Conservation (phyloP, 2,888 invertebrate species). For the Cephus rjabovi region DNA sequence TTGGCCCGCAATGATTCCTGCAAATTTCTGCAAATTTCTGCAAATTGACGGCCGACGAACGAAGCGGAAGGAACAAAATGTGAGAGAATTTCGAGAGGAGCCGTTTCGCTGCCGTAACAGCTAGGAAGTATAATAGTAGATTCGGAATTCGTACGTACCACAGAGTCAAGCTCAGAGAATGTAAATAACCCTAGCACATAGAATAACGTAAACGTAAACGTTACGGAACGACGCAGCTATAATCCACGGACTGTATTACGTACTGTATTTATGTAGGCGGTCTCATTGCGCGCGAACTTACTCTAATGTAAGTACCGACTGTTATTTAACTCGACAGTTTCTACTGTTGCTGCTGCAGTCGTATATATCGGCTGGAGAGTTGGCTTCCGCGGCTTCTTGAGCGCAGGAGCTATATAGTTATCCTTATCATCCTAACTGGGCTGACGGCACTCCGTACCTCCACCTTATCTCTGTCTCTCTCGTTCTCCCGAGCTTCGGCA, state of each 20-base stretch:
- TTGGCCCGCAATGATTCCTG: too few relatives aligned
- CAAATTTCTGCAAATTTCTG: too few relatives aligned
- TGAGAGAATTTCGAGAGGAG: too few relatives aligned
- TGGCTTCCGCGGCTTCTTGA: slow-evolving; percentile 22
- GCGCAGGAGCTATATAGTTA: slow-evolving; percentile 13
- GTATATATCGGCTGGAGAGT: slow-evolving; percentile 24
- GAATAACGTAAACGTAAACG: not conserved
- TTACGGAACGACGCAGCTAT: not conserved
- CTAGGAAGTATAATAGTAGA: not conserved
- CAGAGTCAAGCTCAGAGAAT: not conserved
- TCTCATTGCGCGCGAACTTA: slow-evolving; percentile 63
- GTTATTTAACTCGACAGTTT: slow-evolving; percentile 64
- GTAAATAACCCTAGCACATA: not conserved
- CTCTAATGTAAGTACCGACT: slow-evolving; percentile 55
- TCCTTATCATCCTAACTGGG: slow-evolving; percentile 3
- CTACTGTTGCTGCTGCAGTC: slow-evolving; percentile 53
- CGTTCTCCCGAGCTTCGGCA: not conserved
- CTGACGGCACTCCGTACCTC: not conserved
- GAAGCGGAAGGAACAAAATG: too few relatives aligned
- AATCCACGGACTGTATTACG: slow-evolving; percentile 45
- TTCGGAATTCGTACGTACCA: not conserved
- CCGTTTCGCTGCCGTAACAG: too few relatives aligned
- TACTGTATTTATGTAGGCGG: slow-evolving; percentile 57
- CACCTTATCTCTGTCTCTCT: not conserved
- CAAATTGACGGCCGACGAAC: too few relatives aligned